Base-by-base conservation (phyloP, 2,113 vertebrate genomes). In the Rhabdomys dilectus region DNA sequence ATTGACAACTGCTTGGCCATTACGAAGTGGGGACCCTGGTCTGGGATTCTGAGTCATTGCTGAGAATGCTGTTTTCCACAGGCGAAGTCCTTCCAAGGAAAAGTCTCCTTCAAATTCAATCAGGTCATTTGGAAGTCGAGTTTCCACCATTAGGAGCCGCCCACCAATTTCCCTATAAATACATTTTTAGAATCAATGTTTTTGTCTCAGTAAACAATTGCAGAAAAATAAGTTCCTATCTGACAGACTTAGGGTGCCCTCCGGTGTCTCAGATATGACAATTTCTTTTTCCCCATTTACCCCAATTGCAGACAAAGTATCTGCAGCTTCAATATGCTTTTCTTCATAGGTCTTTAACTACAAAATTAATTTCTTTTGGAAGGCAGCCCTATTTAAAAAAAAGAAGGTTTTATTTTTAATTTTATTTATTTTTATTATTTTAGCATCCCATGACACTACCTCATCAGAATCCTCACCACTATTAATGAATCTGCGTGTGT, bases 51-150 rank as follows among this genome's bases (percentile, higher is more conserved):
- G 99, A 7, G 99, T 99, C 99, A 99, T 99, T 94, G 99, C 99
- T 45, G 99, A 99, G 98, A 99, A 99, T 0, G 99, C 99, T 0
- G 99, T 99, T 98, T 99, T 99, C 99, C 99, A 99, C 73, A 99
- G 99, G 72, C 98, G 98, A n/a, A 99, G 98, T 89, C 99, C 99
- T 97, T 99, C 99, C 96, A 99, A 97, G 53, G 99, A 99, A 97
- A 99, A 99, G 95, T 99, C 99, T 64, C 99, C 99, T 84, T 99
- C 99, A 98, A 99, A 99, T 97, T 99, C 99, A 1, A 98, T 96
- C 39, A 99, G 98, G 97, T 99, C 99, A 95, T 99, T 99, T 39
- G 99, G 98, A 97, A 99, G 98, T 91, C 99, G 99, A 85, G 99
- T 99, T 97, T 99, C 99, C 96, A 99, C 98, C 12, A 98, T 98